These are phyloP conservation scores for Vultur gryphus DNA, from an alignment of 2,797 vertebrate genomes.

Conservation along the genomic window DNA sequence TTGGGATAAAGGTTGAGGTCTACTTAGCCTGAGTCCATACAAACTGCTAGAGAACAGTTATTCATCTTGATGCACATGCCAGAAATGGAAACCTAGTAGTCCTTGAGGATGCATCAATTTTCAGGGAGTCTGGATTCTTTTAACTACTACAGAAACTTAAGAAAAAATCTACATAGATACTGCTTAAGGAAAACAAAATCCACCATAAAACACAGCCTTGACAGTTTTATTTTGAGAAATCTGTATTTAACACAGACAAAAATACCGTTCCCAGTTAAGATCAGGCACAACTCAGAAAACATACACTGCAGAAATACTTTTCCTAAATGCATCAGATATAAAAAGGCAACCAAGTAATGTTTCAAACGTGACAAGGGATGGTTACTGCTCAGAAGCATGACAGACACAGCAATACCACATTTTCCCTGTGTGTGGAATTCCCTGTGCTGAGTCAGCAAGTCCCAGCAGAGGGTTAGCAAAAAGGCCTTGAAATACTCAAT, in stretches of 20 bases:
- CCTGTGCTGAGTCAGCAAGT: background rate
- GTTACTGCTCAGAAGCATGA: background rate
- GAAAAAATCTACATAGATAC: constrained; percentile 25
- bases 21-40: constrained; percentile 33
- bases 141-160: constrained; percentile 43
- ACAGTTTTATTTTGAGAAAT: constrained; percentile 56
- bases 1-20: constrained; percentile 46
- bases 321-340: background rate
- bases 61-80: constrained; percentile 55
- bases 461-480: background rate
- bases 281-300: background rate
- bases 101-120: constrained; percentile 63
- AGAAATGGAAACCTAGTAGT: constrained; percentile 58
- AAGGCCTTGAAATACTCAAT: background rate
- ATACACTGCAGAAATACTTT: background rate
- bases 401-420: background rate
- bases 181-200: constrained; percentile 22
- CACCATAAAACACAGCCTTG: background rate
- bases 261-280: constrained; percentile 32
- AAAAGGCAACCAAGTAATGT: background rate
- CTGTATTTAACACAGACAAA: constrained; percentile 36
- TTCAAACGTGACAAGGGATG: background rate
- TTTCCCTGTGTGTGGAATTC: background rate
- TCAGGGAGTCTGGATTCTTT: constrained; percentile 42
- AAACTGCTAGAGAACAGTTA: constrained; percentile 40